These are phyloP conservation scores for Cerceris rybyensis DNA, from an alignment of 2,888 invertebrate genomes.

Conservation along the genomic window DNA sequence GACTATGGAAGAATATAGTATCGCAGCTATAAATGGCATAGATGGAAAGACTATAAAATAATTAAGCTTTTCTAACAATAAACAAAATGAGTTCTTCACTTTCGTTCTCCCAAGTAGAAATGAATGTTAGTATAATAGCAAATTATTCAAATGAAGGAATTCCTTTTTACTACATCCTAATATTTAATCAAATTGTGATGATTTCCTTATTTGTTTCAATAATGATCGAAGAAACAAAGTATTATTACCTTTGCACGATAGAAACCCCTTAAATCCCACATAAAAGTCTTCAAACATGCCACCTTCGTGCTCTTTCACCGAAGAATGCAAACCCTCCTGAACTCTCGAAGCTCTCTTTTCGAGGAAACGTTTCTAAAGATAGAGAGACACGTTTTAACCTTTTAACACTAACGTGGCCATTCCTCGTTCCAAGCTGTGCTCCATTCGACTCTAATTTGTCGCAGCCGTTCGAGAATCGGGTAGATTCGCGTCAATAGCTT, in stretches of 20 bases:
- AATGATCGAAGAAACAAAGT: background rate
- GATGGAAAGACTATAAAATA: too few relatives aligned
- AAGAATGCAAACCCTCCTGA: slow-evolving; percentile 40
- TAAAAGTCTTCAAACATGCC: background rate
- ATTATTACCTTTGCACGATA: background rate
- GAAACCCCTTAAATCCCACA: background rate
- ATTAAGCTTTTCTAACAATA: too few relatives aligned
- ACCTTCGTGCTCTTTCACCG: slow-evolving; percentile 29
- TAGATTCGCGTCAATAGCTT: slow-evolving; percentile 66
- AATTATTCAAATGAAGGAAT: too few relatives aligned
- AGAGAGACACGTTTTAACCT: slow-evolving; percentile 53
- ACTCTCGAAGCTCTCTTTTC: slow-evolving; percentile 44
- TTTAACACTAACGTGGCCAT: slow-evolving; percentile 38
- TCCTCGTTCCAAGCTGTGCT: slow-evolving; percentile 24
- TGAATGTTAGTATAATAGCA: too few relatives aligned
- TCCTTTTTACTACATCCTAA: too few relatives aligned
- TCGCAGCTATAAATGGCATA: too few relatives aligned
- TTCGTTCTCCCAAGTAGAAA: too few relatives aligned
- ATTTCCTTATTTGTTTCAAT: too few relatives aligned
- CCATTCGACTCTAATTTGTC: slow-evolving; percentile 48
- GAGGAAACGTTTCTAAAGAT: slow-evolving; percentile 56
- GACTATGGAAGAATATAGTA: too few relatives aligned
- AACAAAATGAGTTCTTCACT: too few relatives aligned
- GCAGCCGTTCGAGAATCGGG: slow-evolving; percentile 36
- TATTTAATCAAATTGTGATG: too few relatives aligned